Conservation (phyloP, 2,888 invertebrate species). For the Glaucopsyche alexis region DNA sequence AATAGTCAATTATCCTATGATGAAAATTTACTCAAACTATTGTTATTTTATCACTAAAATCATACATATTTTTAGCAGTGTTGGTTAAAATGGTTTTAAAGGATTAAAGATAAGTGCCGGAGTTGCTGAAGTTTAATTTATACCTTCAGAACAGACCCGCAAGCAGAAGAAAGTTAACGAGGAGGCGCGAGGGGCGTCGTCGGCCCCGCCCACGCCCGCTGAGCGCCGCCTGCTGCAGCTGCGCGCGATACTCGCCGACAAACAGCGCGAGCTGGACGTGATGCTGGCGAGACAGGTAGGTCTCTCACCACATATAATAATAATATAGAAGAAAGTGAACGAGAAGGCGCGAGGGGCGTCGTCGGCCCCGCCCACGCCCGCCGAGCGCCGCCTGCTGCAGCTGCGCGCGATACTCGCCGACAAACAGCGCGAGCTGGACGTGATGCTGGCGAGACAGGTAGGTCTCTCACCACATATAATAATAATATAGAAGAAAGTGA, state of each 20-base stretch:
- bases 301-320: background rate
- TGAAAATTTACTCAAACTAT: too few relatives aligned
- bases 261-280: constrained; percentile 83
- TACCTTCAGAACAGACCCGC: constrained; percentile 42
- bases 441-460: constrained; percentile 83
- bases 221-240: constrained; percentile 78
- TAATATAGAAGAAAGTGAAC: constrained; percentile 73
- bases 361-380: constrained; percentile 58
- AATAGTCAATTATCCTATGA: too few relatives aligned
- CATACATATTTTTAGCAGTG: too few relatives aligned
- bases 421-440: constrained; percentile 83
- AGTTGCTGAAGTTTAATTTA: background rate
- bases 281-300: constrained; percentile 82
- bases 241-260: constrained; percentile 81
- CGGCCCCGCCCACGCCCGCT: constrained; percentile 59
- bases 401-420: constrained; percentile 81
- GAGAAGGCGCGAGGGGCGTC: constrained; percentile 53
- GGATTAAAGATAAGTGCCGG: too few relatives aligned
- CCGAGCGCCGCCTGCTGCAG: constrained; percentile 75
- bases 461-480: background rate
- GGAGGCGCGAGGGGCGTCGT: constrained; percentile 49
- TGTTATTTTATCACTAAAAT: too few relatives aligned
- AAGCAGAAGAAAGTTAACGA: constrained; percentile 74
- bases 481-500: constrained; percentile 72
- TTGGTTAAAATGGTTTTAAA: too few relatives aligned